These are phyloP conservation scores for Dryadula phaetusa DNA, from an alignment of 2,888 invertebrate species.

Conservation along the genomic window DNA sequence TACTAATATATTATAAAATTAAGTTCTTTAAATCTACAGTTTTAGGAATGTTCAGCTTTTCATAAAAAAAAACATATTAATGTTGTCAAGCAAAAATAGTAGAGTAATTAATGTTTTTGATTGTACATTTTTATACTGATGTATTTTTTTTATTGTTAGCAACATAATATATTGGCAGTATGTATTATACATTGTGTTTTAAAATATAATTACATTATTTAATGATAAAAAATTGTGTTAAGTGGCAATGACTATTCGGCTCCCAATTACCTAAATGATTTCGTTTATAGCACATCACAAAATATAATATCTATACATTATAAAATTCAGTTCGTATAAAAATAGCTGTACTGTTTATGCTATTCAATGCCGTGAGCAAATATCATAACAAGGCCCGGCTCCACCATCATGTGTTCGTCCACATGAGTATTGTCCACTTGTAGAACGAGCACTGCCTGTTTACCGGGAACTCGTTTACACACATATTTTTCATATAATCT, in stretches of 20 bases:
- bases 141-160: not conserved
- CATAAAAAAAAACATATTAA: conserved; percentile 35
- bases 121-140: conserved; percentile 38
- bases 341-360: conserved; percentile 32
- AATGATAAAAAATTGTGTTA: not conserved
- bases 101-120: conserved; percentile 11
- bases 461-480: conserved; percentile 96
- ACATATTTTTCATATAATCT: conserved; percentile 95
- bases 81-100: not conserved
- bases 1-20: conserved; percentile 14
- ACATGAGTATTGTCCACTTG: conserved; percentile 98
- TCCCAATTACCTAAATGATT: conserved; percentile 3
- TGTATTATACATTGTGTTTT: conserved; percentile 9
- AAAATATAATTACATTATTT: conserved; percentile 4
- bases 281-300: conserved; percentile 18
- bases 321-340: conserved; percentile 17
- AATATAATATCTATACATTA: conserved; percentile 6
- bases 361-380: conserved; percentile 98
- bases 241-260: conserved; percentile 5
- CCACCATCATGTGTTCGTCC: conserved; percentile 97
- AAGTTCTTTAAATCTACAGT: conserved; percentile 18
- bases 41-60: conserved; percentile 43
- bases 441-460: conserved; percentile 97
- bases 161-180: conserved; percentile 16
- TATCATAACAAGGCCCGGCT: conserved; percentile 98